Base-by-base conservation (phyloP, 2,113 vertebrate species). In the Gallinago media region DNA sequence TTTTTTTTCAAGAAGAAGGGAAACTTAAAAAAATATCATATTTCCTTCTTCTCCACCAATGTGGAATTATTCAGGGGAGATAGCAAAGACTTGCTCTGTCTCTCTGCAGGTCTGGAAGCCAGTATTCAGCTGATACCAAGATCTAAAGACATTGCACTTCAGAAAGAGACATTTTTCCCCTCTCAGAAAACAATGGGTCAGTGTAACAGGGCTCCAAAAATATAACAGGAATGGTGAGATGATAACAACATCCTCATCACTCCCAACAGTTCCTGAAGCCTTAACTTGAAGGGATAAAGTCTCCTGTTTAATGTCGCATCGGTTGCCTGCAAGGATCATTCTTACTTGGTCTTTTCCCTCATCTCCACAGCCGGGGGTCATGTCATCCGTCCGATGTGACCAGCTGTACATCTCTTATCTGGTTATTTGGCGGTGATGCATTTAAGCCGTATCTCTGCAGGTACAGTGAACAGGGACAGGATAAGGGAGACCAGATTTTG, bases 231-330 rank as follows among this genome's bases (percentile, higher is more conserved):
- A 66, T 71, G 61, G 52, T 85, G 91, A 97, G 93, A 93, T 95
- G 93, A 93, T 95, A 96, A 95, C 63, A 77, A 95, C 90, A 95
- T 95, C 92, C 90, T 93, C 88, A 76, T 85, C 2, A 3, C 82
- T 96, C 72, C 72, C 5, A 0, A 63, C 86, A 79, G 94, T 73
- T 96, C 91, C 95, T 61, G 65, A 91, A 93, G 36, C 40, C 52
- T 96, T 75, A 25, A 52, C 38, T 68, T 2, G 5, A 63, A 92
- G 68, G 17, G 68, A 70, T 71, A 59, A 80, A 19, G 44, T 52
- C 63, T 80, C 9, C 38, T 36, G 31, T 19, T 79, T 22, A 83
- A 15, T 58, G 34, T 10, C 1, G 1, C 46, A 22, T 15, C 2
- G 3, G 32, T 10, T 32, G 73, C 22, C 32, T 59, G 52, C 1